A percentile compares a stretch with the other conserved stretches of the same genome.
Evolutionary conservation across 2,888 invertebrate species (phyloP).

Genomic region (Nomada ruficornis): DNA sequence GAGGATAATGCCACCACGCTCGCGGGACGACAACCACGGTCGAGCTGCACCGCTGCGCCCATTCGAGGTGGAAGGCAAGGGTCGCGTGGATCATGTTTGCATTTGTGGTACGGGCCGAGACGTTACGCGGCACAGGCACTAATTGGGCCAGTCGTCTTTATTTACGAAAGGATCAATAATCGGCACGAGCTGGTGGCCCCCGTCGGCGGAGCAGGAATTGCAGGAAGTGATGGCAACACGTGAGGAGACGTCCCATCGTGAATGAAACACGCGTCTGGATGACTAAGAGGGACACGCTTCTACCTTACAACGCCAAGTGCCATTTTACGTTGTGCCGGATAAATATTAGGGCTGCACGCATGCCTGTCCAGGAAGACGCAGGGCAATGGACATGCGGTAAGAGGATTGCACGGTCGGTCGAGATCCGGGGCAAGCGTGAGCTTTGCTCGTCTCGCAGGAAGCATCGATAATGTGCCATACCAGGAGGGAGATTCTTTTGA

Average conservation of each 20-base stretch:
- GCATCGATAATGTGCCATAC: constrained; percentile 49
- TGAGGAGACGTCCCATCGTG: constrained; percentile 55
- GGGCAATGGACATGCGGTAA: constrained; percentile 25
- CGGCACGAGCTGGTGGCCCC: constrained; percentile 58
- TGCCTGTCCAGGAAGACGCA: constrained; percentile 1
- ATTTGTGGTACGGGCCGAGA: constrained; percentile 56
- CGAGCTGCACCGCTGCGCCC: constrained; percentile 34
- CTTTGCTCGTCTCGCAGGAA: background rate
- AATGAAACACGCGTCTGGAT: constrained; percentile 27
- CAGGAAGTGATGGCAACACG: constrained; percentile 69
- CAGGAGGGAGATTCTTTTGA: constrained; percentile 13
- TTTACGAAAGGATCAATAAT: constrained; percentile 77
- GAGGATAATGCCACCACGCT: constrained; percentile 25
- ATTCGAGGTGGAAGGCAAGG: constrained; percentile 38
- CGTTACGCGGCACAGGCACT: constrained; percentile 61
- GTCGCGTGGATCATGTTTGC: constrained; percentile 54
- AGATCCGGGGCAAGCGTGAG: background rate
- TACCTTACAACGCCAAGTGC: constrained; percentile 65
- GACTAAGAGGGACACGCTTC: constrained; percentile 30
- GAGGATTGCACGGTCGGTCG: constrained; percentile 3
- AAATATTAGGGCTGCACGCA: constrained; percentile 50
- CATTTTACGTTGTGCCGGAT: constrained; percentile 66
- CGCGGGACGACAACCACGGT: constrained; percentile 24
- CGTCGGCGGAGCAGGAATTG: constrained; percentile 37
- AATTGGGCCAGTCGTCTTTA: constrained; percentile 70